These are phyloP conservation scores for Hemicordylus capensis DNA, from an alignment of 2,113 vertebrate genomes.

Conservation along the genomic window DNA sequence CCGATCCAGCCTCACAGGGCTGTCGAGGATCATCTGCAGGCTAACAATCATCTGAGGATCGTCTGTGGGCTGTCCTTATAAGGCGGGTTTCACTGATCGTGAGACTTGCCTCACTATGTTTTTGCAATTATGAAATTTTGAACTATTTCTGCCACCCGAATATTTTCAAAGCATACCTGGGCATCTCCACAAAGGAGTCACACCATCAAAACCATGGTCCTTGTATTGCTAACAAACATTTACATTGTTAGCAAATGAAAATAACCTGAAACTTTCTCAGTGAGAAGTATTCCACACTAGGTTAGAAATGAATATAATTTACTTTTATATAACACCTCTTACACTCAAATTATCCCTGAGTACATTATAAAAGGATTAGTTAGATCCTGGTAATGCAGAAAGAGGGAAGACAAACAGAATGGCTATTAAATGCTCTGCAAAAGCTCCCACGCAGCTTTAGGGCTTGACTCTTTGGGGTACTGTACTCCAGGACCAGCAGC, in stretches of 20 bases:
- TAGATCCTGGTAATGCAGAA: constrained; percentile 37
- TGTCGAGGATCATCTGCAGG: too few species aligned
- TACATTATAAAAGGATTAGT: constrained; percentile 62
- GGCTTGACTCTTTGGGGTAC: not conserved
- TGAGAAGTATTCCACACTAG: constrained; percentile 9
- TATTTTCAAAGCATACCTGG: not conserved
- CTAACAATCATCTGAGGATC: too few species aligned
- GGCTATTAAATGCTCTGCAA: constrained; percentile 41
- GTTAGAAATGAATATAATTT: constrained; percentile 49
- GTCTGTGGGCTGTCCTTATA: too few species aligned
- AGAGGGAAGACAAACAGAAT: constrained; percentile 40
- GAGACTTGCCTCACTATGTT: too few species aligned
- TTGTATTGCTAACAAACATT: constrained; percentile 8
- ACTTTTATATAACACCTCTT: constrained; percentile 49
- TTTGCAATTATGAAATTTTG: constrained; percentile 10
- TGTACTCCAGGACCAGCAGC: not conserved
- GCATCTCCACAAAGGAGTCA: constrained; percentile 1
- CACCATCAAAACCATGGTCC: not conserved
- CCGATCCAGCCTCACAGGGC: too few species aligned
- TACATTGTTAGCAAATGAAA: constrained; percentile 6
- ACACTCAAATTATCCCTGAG: constrained; percentile 54
- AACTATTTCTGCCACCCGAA: constrained; percentile 17
- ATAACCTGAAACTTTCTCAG: not conserved
- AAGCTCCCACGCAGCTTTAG: constrained; percentile 57
- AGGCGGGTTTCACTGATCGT: too few species aligned